Evolutionary conservation across 2,797 vertebrate genomes (phyloP), one percentile per base, ranked within the genome.

Genomic region (Protosalanx chinensis): DNA sequence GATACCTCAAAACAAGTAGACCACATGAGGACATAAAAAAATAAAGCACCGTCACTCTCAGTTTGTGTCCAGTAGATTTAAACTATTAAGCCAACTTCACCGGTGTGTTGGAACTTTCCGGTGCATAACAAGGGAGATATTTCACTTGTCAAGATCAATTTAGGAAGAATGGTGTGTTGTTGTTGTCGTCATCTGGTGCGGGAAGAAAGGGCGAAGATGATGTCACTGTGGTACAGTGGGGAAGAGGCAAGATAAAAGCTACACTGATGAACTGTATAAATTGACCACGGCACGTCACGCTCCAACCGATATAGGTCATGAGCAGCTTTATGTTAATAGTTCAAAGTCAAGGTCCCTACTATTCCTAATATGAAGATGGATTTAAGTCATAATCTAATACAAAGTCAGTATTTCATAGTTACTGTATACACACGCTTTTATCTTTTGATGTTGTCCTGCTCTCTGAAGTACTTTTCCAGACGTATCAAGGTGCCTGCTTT

Each of bases 111-210:
- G 72, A 78, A 78, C 75, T 66, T 72, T 80, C 62, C 12, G 53
- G 75, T 71, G 75, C 79, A 77, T 82, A 78, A 75, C 72, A 70
- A 75, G 72, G 41, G 78, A 77, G 84, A 80, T 74, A 77, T 81
- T 85, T 78, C 59, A 82, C 80, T 67, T 76, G 81, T 83, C 77
- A 63, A 67, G 64, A 85, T 84, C 76, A 76, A 81, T 82, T 85
- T 87, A 81, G 75, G 82, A 75, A 72, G 69, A 73, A 77, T 76
- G 80, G 57, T 78, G 72, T 66, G 72, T 33, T 30, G 10, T 41
- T 56, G 60, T 66, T 67, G 70, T 77, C 64, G 58, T 71, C 70
- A 23, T 71, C 70, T 60, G 63, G 64, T 59, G 20, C 23, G 7
- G 76, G 76, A 80, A 78, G 77, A 78, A 83, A 84, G 76, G 74